These are phyloP conservation scores for Sebastes glaucus DNA, from an alignment of 2,797 vertebrate species.

Conservation along the genomic window DNA sequence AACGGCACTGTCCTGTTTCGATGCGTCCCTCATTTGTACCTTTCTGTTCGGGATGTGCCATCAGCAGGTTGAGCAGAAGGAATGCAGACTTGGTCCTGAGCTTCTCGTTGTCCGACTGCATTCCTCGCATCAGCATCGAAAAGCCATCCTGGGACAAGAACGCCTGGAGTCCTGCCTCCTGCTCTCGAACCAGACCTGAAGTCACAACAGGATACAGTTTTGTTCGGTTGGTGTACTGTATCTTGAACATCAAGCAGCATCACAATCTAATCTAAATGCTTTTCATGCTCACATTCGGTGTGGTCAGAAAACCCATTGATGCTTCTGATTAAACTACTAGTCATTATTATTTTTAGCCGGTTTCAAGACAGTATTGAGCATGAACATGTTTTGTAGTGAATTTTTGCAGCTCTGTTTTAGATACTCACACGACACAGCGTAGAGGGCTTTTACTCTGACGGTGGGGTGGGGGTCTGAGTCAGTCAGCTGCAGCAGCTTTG, in stretches of 20 bases:
- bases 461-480: constrained; percentile 84
- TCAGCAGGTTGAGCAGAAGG: constrained; percentile 89
- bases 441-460: constrained; percentile 90
- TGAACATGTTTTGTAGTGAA: not conserved
- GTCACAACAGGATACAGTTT: not conserved
- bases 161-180: constrained; percentile 86
- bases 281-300: not conserved
- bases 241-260: not conserved
- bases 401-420: not conserved
- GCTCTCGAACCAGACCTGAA: constrained; percentile 90
- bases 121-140: constrained; percentile 90
- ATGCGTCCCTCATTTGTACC: constrained; percentile 67
- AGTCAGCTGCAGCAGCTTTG: constrained; percentile 85
- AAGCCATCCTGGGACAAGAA: constrained; percentile 90
- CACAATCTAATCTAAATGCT: not conserved
- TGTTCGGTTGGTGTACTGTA: not conserved
- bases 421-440: constrained; percentile 92
- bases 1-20: not conserved
- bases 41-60: constrained; percentile 88
- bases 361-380: not conserved
- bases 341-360: not conserved
- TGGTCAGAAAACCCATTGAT: not conserved
- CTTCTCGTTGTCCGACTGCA: constrained; percentile 89
- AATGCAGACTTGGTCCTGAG: constrained; percentile 91
- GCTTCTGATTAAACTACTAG: not conserved